Conservation (phyloP, 2,888 invertebrate genomes). For the Stenodera caucasica region DNA sequence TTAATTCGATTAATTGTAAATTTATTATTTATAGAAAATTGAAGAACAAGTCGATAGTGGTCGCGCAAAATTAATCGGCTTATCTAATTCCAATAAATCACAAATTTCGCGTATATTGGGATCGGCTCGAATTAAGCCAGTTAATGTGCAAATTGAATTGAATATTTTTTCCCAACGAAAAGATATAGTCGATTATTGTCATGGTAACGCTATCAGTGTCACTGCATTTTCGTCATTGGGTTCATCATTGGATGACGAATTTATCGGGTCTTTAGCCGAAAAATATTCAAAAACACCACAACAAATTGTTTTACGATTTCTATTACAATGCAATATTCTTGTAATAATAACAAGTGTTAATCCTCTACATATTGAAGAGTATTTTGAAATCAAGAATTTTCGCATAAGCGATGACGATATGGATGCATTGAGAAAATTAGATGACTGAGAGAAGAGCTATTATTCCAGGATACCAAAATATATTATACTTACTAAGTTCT, state of each 20-base stretch:
- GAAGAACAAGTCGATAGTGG: conserved; percentile 69
- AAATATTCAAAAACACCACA: conserved; percentile 60
- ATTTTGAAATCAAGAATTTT: conserved; percentile 74
- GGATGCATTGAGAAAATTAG: neutral
- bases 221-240: conserved; percentile 59
- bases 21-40: conserved; percentile 57
- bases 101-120: conserved; percentile 69
- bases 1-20: neutral
- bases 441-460: conserved; percentile 54
- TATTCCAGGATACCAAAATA: no score
- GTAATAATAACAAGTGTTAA: conserved; percentile 83
- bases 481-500: no score
- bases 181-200: conserved; percentile 54
- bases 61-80: conserved; percentile 75
- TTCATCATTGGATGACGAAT: conserved; percentile 50
- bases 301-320: conserved; percentile 71
- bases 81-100: conserved; percentile 75
- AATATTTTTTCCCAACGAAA: conserved; percentile 58
- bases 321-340: conserved; percentile 68
- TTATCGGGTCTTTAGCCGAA: conserved; percentile 49
- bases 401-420: conserved; percentile 48
- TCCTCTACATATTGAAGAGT: conserved; percentile 68
- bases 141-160: conserved; percentile 68
- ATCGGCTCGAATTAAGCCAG: conserved; percentile 62
- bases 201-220: conserved; percentile 52